Evolutionary conservation across 1,140 invertebrate genomes (phyloP).

Genomic region (Pemphigus obesinymphae): DNA sequence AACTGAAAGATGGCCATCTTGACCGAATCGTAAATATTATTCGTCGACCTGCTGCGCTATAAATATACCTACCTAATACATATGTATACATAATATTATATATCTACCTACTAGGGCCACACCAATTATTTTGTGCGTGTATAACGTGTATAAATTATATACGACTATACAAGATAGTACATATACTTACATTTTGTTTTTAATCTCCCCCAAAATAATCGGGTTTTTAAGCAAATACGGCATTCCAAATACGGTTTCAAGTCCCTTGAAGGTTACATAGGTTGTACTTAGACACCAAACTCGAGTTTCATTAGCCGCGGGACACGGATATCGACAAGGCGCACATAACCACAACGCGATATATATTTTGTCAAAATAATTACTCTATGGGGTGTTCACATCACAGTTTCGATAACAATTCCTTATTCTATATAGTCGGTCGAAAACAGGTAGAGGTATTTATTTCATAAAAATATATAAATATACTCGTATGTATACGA

Average conservation of each 20-base stretch:
- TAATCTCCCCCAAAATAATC: neutral
- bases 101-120: neutral
- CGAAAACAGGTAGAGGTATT: too few species aligned
- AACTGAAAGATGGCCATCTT: neutral
- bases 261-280: too few species aligned
- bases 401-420: neutral
- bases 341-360: neutral
- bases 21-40: neutral
- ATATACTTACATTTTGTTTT: neutral
- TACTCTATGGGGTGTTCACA: neutral
- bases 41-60: too few species aligned
- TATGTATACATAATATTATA: neutral
- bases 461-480: neutral
- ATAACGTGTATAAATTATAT: neutral
- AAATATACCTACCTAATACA: too few species aligned
- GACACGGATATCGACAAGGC: neutral
- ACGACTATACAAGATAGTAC: too few species aligned
- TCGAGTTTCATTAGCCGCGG: neutral
- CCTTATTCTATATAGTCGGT: neutral
- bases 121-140: neutral
- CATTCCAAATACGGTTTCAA: neutral
- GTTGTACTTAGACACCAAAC: too few species aligned
- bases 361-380: constrained; percentile 17
- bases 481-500: neutral
- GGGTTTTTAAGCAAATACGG: neutral